Evolutionary conservation across 2,113 vertebrate genomes (phyloP), one percentile per base, ranked within the genome.

Genomic region (Hassar affinis): DNA sequence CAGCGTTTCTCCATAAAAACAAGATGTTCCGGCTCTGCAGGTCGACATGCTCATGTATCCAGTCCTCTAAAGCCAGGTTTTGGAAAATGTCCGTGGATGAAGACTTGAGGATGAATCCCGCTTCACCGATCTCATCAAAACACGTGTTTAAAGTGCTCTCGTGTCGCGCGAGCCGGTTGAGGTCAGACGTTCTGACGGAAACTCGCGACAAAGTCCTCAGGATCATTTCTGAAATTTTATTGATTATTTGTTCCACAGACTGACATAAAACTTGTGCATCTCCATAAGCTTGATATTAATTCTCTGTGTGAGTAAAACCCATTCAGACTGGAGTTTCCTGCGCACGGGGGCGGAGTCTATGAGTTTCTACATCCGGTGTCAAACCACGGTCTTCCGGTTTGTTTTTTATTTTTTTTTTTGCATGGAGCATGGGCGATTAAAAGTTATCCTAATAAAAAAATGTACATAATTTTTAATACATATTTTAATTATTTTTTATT

Each of bases 1-100:
- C 93, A 11, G 89, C 89, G 91, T 98, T 99, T 89, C 94, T 94
- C 96, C 98, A 99, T 3, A 99, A 87, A 79, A 97, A 94, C 45
- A 99, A 94, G 75, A 97, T 0, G 0, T 90, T 90, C 51, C 84
- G 92, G 38, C 86, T 91, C 78, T 91, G 80, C 80, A 98, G 90
- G 85, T 95, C 94, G 84, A 97, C 86, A 3, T 95, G 93, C 76
- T 97, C 93, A 0, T 97, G 95, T 49, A 99, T 96, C 98, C 98
- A 99, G 85, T 98, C 97, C 93, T 99, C 98, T 54, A 98, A 82
- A 4, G 98, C 96, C 87, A 99, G 92, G 86, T 99, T 99, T 86
- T 96, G 92, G 84, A 93, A 96, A 72, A 98, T 87, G 0, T 98
- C 92, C 3, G 91, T 94, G 84, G 97, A 99, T 78, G 87, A 0